A percentile compares a stretch with the other conserved stretches of the same genome.
Conservation (phyloP, 2,797 vertebrate species). For the Ciconia nigra region DNA sequence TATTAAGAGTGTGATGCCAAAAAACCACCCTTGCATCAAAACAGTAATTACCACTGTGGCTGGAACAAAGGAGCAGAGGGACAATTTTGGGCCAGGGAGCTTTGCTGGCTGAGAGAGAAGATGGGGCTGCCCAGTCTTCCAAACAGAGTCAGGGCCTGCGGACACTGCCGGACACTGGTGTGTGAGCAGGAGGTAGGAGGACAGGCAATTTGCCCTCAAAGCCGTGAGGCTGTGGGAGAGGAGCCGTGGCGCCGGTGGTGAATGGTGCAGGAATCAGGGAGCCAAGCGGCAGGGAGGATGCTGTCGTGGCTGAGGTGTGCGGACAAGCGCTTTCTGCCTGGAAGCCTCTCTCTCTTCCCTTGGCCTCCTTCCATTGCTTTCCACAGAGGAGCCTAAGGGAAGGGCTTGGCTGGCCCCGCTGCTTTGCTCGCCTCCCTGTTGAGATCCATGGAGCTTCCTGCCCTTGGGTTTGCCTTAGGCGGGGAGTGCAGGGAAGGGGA, state of each 20-base stretch:
- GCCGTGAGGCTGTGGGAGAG: neutral
- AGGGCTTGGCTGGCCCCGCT: neutral
- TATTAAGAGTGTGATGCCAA: neutral
- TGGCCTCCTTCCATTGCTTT: constrained; percentile 4
- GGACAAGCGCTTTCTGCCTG: neutral
- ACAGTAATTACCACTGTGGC: neutral
- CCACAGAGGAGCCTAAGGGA: neutral
- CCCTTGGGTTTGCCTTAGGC: neutral
- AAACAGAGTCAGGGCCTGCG: neutral
- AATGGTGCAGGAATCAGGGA: neutral
- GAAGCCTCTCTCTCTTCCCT: neutral
- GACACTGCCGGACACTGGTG: neutral
- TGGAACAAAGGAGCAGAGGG: neutral
- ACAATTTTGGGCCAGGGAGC: neutral
- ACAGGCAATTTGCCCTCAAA: neutral
- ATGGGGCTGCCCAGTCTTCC: neutral
- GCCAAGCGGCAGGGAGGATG: neutral
- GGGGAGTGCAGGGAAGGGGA: neutral
- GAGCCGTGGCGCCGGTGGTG: neutral
- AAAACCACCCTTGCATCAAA: neutral
- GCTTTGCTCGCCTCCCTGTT: neutral
- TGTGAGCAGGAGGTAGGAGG: neutral
- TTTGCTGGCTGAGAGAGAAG: neutral
- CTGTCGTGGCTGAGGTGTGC: neutral
- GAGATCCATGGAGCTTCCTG: neutral